These are phyloP conservation scores for Sphaerophoria taeniata DNA, from an alignment of 2,888 invertebrate species.

Conservation along the genomic window DNA sequence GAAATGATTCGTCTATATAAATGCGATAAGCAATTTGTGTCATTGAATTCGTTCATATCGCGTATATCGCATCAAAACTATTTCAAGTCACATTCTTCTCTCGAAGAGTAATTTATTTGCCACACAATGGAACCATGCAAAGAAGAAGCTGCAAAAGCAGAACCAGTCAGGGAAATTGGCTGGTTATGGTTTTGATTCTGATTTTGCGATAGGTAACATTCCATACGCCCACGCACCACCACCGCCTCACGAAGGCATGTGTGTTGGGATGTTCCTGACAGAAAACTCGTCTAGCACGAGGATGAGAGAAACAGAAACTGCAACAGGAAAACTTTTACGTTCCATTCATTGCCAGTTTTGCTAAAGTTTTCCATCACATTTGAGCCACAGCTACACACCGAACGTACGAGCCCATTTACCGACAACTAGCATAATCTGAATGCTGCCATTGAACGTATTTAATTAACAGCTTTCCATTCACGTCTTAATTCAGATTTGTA, in stretches of 20 bases:
- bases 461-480: constrained; percentile 66
- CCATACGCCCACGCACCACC: not conserved
- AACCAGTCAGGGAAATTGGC: not conserved
- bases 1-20: constrained; percentile 64
- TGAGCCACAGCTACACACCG: not conserved
- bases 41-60: not conserved
- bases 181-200: constrained; percentile 5
- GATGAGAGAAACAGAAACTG: constrained; percentile 35
- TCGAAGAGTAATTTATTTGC: constrained; percentile 46
- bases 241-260: constrained; percentile 2
- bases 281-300: not conserved
- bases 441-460: constrained; percentile 57
- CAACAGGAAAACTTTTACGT: constrained; percentile 60
- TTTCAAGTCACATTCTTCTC: constrained; percentile 21
- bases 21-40: constrained; percentile 37
- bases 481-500: constrained; percentile 51
- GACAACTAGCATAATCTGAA: not conserved
- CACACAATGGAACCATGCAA: too few relatives aligned
- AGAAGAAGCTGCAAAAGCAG: constrained; percentile 31
- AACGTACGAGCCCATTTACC: constrained; percentile 17
- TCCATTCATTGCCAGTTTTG: constrained; percentile 44
- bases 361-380: constrained; percentile 64
- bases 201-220: not conserved
- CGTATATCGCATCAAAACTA: constrained; percentile 13
- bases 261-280: constrained; percentile 1